Base-by-base conservation (phyloP, 2,797 vertebrate species). In the Scleropages formosus region DNA sequence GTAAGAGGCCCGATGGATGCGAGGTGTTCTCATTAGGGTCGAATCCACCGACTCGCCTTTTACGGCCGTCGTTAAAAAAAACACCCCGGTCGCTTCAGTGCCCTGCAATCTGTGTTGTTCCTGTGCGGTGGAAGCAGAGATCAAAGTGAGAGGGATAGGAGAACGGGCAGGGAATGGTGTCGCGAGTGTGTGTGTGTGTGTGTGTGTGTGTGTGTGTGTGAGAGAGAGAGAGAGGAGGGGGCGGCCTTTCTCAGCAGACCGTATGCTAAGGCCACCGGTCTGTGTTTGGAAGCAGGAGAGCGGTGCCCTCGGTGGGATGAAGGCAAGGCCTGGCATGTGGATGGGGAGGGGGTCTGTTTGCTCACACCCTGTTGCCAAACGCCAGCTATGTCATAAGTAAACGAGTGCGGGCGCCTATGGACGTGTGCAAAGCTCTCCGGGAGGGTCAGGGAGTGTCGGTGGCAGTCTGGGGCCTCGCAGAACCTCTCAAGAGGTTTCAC, bases 1-100 rank as follows among this genome's bases (percentile, higher is more conserved):
- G 39, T 24, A 51, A 44, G 39, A 22, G 20, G 64, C 51, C 74
- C 68, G n/a, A n/a, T n/a, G 27, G 56, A 31, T 63, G 60, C 56
- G 68, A 64, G 75, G 68, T 77, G 72, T 72, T 77, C 68, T 77
- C 75, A 77, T 77, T 77, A 76, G 26, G 20, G 60, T 64, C 72
- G 70, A 20, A 64, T 77, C 77, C 64, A 26, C 16, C 76, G 16
- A 49, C 27, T 77, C 77, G 51, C 49, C 61, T 72, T 77, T 77
- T 72, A 77, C 27, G 49, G 61, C 47, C 12, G n/a, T 69, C 24
- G 44, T 72, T 49, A 69, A 69, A 77, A 61, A 58, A 61, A 75
- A 68, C 16, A 69, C 64, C 65, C 49, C 60, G n/a, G 8, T 62
- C n/a, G n/a, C 22, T 67, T 74, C 47, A 73, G 27, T 63, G 60